These are phyloP conservation scores for Nansenia antarctica DNA, from an alignment of 2,113 vertebrate species.

Conservation along the genomic window DNA sequence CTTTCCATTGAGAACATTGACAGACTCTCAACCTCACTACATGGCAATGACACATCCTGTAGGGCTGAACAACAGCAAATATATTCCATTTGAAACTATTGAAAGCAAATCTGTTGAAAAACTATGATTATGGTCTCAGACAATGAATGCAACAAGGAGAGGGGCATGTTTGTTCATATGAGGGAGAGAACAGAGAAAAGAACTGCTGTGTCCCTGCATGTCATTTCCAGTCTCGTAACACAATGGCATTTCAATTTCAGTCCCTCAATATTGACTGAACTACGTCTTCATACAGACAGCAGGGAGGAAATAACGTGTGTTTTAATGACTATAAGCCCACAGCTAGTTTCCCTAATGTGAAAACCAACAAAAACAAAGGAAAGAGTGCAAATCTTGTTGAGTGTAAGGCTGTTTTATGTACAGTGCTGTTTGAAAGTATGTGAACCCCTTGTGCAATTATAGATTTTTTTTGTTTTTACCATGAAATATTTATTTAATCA, in stretches of 20 bases:
- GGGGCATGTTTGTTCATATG: slow-evolving; percentile 21
- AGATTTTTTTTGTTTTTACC: no score
- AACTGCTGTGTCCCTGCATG: no score
- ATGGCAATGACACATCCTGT: no score
- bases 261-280: slow-evolving; percentile 16
- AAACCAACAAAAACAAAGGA: slow-evolving; percentile 59
- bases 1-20: no score
- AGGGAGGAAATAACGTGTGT: slow-evolving; percentile 28
- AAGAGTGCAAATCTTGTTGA: slow-evolving; percentile 77
- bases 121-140: no score
- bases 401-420: slow-evolving; percentile 77
- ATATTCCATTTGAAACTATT: slow-evolving; percentile 41
- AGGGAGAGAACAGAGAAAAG: no score
- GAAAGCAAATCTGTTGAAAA: slow-evolving; percentile 25
- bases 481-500: no score
- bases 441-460: no score
- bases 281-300: slow-evolving; percentile 20
- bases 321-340: slow-evolving; percentile 44
- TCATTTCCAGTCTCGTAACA: slow-evolving; percentile 49
- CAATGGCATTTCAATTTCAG: slow-evolving; percentile 32
- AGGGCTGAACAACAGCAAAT: no score
- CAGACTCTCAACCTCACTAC: no score
- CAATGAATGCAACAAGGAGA: no score
- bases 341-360: slow-evolving; percentile 57
- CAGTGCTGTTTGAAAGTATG: no score